Evolutionary conservation across 2,113 vertebrate species (phyloP), one percentile per base, ranked within the genome.

Genomic region (Alligator sinensis): DNA sequence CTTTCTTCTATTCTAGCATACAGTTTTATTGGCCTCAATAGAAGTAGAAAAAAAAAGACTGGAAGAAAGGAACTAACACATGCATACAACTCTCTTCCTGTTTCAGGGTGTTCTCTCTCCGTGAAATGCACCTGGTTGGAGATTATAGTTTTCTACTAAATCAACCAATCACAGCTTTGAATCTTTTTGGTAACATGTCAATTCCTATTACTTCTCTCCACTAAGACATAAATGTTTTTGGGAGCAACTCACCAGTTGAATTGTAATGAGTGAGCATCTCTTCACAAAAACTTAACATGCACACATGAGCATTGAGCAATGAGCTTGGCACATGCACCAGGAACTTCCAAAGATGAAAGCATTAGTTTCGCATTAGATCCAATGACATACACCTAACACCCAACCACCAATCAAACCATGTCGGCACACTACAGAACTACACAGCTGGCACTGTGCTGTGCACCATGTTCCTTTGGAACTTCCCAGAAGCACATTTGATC

Each of bases 251-350:
- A 7, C 47, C 47, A 47, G 7, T 47, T 47, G 47, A n/a, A n/a
- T n/a, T n/a, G n/a, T n/a, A n/a, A n/a, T n/a, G n/a, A n/a, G n/a
- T n/a, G n/a, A n/a, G n/a, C n/a, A n/a, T n/a, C n/a, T n/a, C n/a
- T n/a, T 24, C 21, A 74, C 70, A 74, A 74, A 47, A n/a, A 30
- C 16, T 63, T 14, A 68, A 75, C 17, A 59, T 0, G 1, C 38
- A n/a, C 11, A 7, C 11, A 28, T 47, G 34, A 22, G 47, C 47
- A 47, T 47, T 47, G 22, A 89, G 28, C 25, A 76, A 0, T 0
- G 57, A 63, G 9, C 59, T 88, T 34, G 80, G 62, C 5, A 0
- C 0, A 14, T 66, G 16, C 25, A 58, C 1, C 34, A 59, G 30
- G 15, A 11, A 21, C 63, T 5, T 47, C 47, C 47, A 24, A 2